Evolutionary conservation across 1,140 invertebrate species (phyloP).

Genomic region (Globodera ellingtonae): DNA sequence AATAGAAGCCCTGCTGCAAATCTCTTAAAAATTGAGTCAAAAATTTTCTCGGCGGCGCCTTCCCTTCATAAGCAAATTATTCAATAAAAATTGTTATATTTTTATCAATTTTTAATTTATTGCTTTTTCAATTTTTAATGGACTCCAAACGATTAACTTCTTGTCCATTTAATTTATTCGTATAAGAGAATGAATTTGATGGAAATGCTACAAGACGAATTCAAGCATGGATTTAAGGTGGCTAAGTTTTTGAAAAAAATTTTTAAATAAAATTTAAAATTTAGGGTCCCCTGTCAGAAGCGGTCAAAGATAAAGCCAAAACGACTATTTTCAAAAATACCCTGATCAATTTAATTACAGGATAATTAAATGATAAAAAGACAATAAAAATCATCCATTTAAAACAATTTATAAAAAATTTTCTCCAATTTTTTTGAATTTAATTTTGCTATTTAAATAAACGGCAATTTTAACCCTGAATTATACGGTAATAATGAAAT

Average conservation of each 20-base stretch:
- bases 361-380: neutral
- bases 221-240: neutral
- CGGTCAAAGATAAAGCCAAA: neutral
- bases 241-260: neutral
- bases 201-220: neutral
- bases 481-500: too few species aligned
- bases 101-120: neutral
- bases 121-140: neutral
- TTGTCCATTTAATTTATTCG: neutral
- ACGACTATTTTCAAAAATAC: neutral
- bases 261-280: neutral
- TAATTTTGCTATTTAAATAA: too few species aligned
- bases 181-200: neutral
- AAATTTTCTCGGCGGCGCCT: too few species aligned
- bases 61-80: too few species aligned
- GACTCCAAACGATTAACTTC: neutral
- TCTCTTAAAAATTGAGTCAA: too few species aligned
- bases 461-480: too few species aligned
- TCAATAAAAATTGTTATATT: neutral
- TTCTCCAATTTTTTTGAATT: too few species aligned
- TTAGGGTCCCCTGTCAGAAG: neutral
- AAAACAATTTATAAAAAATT: too few species aligned
- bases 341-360: neutral
- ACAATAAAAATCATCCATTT: too few species aligned
- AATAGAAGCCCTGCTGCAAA: too few species aligned